phyloP scores from a whole-genome alignment of 2,888 invertebrate species.

The Agonopterix alstromeriana region DNA sequence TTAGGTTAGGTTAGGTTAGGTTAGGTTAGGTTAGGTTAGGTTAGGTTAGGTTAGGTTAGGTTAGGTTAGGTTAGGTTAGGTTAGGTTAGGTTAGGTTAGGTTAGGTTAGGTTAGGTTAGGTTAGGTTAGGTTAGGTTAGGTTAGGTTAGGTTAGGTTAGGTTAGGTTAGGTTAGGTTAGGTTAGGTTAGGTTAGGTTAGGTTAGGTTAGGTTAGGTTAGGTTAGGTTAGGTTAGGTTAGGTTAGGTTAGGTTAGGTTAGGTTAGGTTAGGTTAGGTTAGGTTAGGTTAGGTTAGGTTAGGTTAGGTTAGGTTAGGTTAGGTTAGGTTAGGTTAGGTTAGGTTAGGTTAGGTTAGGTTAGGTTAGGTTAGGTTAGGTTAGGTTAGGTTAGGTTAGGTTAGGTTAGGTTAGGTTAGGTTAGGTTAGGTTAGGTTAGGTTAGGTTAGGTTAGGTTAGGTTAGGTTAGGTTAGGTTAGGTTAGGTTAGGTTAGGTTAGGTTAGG shows the following conservation, averaged over 20 bases:
- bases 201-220: constrained; percentile 20
- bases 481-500: constrained; percentile 9
- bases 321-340: constrained; percentile 10
- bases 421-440: constrained; percentile 10
- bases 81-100: constrained; percentile 10
- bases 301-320: constrained; percentile 20
- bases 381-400: constrained; percentile 9
- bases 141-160: constrained; percentile 18
- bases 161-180: constrained; percentile 19
- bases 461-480: constrained; percentile 19
- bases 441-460: constrained; percentile 18
- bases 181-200: constrained; percentile 9
- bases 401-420: constrained; percentile 20
- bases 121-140: constrained; percentile 10
- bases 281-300: constrained; percentile 9
- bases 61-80: constrained; percentile 19
- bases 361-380: constrained; percentile 19
- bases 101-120: constrained; percentile 20
- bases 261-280: constrained; percentile 19
- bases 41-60: constrained; percentile 18
- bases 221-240: constrained; percentile 10
- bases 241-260: constrained; percentile 18
- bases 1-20: constrained; percentile 20
- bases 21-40: constrained; percentile 13
- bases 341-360: constrained; percentile 18